These are phyloP conservation scores for Xanthorhoe designata DNA, from an alignment of 2,888 invertebrate species.

Conservation along the genomic window DNA sequence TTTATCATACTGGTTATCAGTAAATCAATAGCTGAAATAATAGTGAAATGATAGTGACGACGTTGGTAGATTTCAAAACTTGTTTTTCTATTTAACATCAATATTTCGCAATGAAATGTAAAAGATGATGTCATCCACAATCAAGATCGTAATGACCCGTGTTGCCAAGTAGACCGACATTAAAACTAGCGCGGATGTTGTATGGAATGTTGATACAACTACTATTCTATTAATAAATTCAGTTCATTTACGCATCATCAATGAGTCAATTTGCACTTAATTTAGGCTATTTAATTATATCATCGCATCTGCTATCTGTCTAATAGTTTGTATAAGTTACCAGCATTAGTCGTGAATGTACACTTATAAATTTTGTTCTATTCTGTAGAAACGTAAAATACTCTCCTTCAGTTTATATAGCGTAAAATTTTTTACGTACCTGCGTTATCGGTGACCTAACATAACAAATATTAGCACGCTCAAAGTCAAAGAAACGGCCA, in stretches of 20 bases:
- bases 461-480: neutral
- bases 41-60: neutral
- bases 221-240: neutral
- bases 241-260: neutral
- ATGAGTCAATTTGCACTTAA: neutral
- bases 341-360: neutral
- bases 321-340: neutral
- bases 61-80: neutral
- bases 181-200: slow-evolving; percentile 1
- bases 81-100: neutral
- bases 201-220: neutral
- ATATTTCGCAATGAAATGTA: neutral
- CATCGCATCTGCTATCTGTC: no score
- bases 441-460: neutral
- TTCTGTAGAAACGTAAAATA: neutral
- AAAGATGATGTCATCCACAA: neutral
- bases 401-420: neutral
- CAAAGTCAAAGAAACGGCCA: no score
- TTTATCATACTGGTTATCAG: no score
- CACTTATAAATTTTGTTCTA: neutral
- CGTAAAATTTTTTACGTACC: neutral
- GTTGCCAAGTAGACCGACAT: neutral
- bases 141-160: slow-evolving; percentile 4
- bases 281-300: no score
- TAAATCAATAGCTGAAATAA: no score